Base-by-base conservation (phyloP, 2,888 invertebrate species). In the Hirtodrosophila trivittata region DNA sequence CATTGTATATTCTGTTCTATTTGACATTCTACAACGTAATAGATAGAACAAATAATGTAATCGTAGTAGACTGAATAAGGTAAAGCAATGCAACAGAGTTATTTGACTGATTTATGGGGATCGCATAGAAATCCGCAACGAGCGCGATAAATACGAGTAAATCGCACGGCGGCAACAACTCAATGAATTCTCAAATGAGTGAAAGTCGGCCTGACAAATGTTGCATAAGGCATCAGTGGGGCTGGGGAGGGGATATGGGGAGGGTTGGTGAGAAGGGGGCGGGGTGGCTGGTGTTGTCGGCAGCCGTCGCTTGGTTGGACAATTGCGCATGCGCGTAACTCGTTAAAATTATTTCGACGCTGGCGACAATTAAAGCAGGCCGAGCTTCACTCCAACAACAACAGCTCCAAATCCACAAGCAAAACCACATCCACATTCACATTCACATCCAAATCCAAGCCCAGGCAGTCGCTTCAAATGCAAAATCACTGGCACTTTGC, bases 261-360 rank as follows among this genome's bases (percentile, higher is more conserved):
- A 1, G 30, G 13, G 10, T 2, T 0, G 25, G 9, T 10, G 26
- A 13, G 13, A 8, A 1, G 21, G 10, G 10, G n/a, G 12, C n/a
- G 32, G 10, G 28, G n/a, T 7, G 37, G 35, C n/a, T 8, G 32
- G n/a, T 12, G 37, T 14, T 37, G 38, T 59, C 30, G 49, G 69
- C 26, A 69, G 45, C 45, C 47, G 59, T 57, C 65, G 78, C 66
- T 76, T 78, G 75, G 80, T 78, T 80, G 82, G 82, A 75, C 78
- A 80, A 82, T 82, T 80, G 82, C 82, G 82, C 80, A 82, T 82
- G 75, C 82, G 80, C 78, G 82, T 78, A 72, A 72, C 78, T 82
- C 77, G 80, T 80, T 80, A 75, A 80, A 59, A 72, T 69, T 39
- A 63, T 75, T 71, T 63, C 62, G 59, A 59, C 63, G 73, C 55